A percentile compares a stretch with the other conserved stretches of the same genome.
phyloP scores from a whole-genome alignment of 2,797 vertebrate genomes.

The Austrolebias charrua region DNA sequence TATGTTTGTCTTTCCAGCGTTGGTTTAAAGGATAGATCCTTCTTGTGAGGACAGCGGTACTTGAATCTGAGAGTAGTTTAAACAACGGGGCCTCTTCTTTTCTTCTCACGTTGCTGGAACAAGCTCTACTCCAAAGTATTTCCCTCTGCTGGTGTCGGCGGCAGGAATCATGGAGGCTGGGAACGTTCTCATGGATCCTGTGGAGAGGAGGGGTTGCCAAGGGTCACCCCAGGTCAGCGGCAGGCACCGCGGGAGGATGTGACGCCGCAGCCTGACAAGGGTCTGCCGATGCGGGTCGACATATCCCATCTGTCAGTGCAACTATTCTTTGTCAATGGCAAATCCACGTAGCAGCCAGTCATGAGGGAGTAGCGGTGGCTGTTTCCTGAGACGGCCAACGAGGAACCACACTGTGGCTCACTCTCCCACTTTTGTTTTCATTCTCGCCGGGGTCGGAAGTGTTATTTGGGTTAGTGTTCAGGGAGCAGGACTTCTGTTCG shows the following conservation, averaged over 20 bases:
- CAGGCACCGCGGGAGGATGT: conserved; percentile 72
- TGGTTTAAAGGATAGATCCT: conserved; percentile 30
- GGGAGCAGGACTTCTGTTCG: conserved; percentile 59
- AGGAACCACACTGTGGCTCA: conserved; percentile 13
- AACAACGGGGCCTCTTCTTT: conserved; percentile 43
- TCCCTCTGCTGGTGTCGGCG: conserved; percentile 44
- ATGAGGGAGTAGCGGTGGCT: conserved; percentile 34
- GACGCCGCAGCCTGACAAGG: conserved; percentile 51
- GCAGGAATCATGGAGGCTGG: conserved; percentile 44
- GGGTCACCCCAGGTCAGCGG: conserved; percentile 72
- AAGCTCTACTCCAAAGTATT: conserved; percentile 25
- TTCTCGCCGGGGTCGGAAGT: conserved; percentile 68
- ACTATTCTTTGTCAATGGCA: conserved; percentile 24
- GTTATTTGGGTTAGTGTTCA: conserved; percentile 73
- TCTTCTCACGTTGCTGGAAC: conserved; percentile 40
- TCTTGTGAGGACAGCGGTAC: conserved; percentile 19
- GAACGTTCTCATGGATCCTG: conserved; percentile 64
- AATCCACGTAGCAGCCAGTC: conserved; percentile 20
- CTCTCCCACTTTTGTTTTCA: conserved; percentile 68
- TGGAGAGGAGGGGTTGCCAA: conserved; percentile 37
- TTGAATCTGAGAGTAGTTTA: conserved; percentile 26
- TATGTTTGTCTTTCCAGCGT: conserved; percentile 43
- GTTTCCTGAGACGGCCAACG: conserved; percentile 30
- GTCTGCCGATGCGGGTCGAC: conserved; percentile 72
- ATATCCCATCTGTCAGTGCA: conserved; percentile 72